A percentile compares a stretch with the other conserved stretches of the same genome.
Conservation (phyloP, 2,797 vertebrate genomes). For the Aplochiton taeniatus region DNA sequence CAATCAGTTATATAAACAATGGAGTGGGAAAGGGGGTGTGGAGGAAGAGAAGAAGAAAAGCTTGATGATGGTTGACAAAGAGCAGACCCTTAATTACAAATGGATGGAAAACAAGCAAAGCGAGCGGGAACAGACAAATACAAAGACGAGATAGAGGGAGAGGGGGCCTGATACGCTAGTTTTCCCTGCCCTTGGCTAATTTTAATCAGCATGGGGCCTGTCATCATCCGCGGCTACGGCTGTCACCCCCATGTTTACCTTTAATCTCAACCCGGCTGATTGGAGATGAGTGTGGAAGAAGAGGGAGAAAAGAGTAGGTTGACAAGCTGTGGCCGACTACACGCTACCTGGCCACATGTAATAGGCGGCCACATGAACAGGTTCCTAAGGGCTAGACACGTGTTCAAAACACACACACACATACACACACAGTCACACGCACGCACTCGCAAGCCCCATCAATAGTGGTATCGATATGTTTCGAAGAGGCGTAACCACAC, state of each 20-base stretch:
- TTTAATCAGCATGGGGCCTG: slow-evolving; percentile 86
- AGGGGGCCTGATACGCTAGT: slow-evolving; percentile 41
- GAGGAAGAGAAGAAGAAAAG: slow-evolving; percentile 26
- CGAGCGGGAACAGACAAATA: background rate
- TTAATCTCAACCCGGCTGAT: slow-evolving; percentile 85
- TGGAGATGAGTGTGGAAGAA: slow-evolving; percentile 76
- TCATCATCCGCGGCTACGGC: slow-evolving; percentile 75
- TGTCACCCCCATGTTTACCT: slow-evolving; percentile 86
- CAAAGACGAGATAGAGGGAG: slow-evolving; percentile 10
- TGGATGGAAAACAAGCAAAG: slow-evolving; percentile 4
- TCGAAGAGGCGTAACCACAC: too few relatives aligned
- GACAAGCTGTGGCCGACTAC: slow-evolving; percentile 23
- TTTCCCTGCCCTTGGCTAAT: slow-evolving; percentile 79
- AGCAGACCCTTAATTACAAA: slow-evolving; percentile 70
- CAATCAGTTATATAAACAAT: background rate
- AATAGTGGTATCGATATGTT: too few relatives aligned
- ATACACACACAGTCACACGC: too few relatives aligned
- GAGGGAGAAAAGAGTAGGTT: slow-evolving; percentile 49
- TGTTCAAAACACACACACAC: too few relatives aligned
- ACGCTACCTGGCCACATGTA: background rate
- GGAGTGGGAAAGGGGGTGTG: slow-evolving; percentile 20
- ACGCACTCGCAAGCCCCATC: too few relatives aligned
- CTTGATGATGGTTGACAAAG: slow-evolving; percentile 62
- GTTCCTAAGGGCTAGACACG: too few relatives aligned
- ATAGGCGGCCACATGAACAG: too few relatives aligned